Conservation (phyloP, 2,888 invertebrate species). For the Tridacna gigas region DNA sequence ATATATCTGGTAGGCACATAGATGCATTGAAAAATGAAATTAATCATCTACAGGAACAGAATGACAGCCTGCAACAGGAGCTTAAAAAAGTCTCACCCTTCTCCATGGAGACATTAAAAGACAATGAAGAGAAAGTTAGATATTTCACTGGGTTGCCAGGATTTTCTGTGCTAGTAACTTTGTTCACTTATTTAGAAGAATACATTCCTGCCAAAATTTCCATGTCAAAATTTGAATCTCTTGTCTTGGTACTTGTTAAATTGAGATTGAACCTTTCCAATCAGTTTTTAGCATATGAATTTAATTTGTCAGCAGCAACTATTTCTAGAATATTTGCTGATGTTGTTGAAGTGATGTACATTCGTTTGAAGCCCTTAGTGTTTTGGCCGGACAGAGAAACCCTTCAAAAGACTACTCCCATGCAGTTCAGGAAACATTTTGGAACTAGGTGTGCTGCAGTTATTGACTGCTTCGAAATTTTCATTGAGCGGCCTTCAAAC, state of each 20-base stretch:
- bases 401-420: slow-evolving; percentile 23
- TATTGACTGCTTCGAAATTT: slow-evolving; percentile 66
- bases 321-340: background rate
- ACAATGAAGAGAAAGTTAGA: background rate
- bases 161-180: background rate
- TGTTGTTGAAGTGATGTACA: background rate
- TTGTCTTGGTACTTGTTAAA: background rate
- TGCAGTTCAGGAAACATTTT: slow-evolving; percentile 30
- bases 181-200: background rate
- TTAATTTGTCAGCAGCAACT: background rate
- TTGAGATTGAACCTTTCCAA: background rate
- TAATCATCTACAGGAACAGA: background rate
- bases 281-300: background rate
- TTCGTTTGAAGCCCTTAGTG: background rate
- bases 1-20: background rate
- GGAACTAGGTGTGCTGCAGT: slow-evolving; percentile 29
- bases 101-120: background rate
- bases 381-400: slow-evolving; percentile 30
- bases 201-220: background rate
- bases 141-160: background rate
- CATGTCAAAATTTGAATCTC: background rate
- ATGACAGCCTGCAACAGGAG: background rate
- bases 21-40: background rate
- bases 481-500: slow-evolving; percentile 63
- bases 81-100: background rate